Evolutionary conservation across 2,797 vertebrate species (phyloP).

Genomic region (Peromyscus attwateri): DNA sequence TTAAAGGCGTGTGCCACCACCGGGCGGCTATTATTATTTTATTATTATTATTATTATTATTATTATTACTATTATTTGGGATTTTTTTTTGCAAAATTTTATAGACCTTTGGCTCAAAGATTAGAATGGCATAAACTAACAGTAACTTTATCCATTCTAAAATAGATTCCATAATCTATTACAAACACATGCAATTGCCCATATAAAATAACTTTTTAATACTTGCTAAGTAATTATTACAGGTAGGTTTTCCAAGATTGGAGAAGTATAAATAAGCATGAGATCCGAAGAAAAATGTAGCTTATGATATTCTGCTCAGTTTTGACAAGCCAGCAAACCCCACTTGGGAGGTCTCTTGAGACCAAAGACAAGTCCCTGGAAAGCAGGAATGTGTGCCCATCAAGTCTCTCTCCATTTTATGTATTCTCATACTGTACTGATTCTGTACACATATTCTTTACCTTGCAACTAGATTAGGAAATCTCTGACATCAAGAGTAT

Average conservation of each 20-base stretch:
- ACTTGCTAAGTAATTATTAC: neutral
- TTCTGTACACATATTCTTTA: neutral
- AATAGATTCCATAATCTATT: neutral
- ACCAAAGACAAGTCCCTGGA: rapidly evolving
- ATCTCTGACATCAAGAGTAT: neutral
- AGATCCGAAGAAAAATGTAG: neutral
- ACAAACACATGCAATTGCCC: neutral
- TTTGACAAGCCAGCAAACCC: neutral
- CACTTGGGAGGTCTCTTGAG: neutral
- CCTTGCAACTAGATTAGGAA: neutral
- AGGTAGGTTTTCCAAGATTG: neutral
- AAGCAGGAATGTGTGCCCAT: neutral
- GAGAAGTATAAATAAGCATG: neutral
- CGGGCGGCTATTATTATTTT: too few species aligned
- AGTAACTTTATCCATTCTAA: neutral
- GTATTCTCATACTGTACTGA: neutral
- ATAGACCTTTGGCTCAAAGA: neutral
- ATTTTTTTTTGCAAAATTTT: neutral
- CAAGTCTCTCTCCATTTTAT: neutral
- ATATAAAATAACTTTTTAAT: neutral
- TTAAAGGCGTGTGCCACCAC: too few species aligned
- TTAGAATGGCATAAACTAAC: neutral
- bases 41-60: neutral
- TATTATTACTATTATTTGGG: neutral
- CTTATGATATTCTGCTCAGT: neutral